These are phyloP conservation scores for Podarcis siculus DNA, from an alignment of 2,797 vertebrate species.

Conservation along the genomic window DNA sequence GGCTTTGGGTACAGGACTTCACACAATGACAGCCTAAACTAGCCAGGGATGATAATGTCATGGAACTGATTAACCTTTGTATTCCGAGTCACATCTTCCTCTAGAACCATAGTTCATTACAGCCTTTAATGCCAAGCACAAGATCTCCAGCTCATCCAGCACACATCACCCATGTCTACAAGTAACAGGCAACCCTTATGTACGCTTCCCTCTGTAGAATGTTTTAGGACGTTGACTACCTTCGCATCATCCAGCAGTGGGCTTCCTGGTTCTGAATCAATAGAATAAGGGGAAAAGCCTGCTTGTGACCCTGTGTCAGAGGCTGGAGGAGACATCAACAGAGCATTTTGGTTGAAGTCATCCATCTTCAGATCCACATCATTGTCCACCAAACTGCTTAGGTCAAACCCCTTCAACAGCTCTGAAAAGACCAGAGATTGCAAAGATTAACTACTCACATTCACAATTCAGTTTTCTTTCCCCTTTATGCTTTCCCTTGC, in stretches of 20 bases:
- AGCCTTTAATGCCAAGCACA: background rate
- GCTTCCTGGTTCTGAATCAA: slow-evolving; percentile 96
- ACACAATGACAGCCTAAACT: background rate
- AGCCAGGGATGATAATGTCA: background rate
- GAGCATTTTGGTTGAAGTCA: slow-evolving; percentile 90
- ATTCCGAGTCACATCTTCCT: background rate
- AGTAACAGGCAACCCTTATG: background rate
- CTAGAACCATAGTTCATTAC: background rate
- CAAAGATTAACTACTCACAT: fast-evolving
- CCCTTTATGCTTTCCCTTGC: background rate
- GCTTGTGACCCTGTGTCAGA: slow-evolving; percentile 93
- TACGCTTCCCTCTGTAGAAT: background rate
- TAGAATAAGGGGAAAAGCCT: slow-evolving; percentile 93
- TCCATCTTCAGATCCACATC: slow-evolving; percentile 86
- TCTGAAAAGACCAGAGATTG: slow-evolving; percentile 78
- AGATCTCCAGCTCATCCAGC: background rate
- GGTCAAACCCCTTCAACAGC: slow-evolving; percentile 81
- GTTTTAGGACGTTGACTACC: slow-evolving; percentile 64
- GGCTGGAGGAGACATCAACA: slow-evolving; percentile 95
- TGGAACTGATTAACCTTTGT: background rate
- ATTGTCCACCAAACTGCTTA: slow-evolving; percentile 81
- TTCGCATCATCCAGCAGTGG: slow-evolving; percentile 89
- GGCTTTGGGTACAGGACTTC: slow-evolving; percentile 6
- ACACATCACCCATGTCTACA: background rate
- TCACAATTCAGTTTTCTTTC: background rate